Percentiles rank a stretch among this genome's conserved stretches.
These are phyloP conservation scores for Chelonoidis abingdonii DNA, from an alignment of 2,113 vertebrate genomes.

Conservation along the genomic window DNA sequence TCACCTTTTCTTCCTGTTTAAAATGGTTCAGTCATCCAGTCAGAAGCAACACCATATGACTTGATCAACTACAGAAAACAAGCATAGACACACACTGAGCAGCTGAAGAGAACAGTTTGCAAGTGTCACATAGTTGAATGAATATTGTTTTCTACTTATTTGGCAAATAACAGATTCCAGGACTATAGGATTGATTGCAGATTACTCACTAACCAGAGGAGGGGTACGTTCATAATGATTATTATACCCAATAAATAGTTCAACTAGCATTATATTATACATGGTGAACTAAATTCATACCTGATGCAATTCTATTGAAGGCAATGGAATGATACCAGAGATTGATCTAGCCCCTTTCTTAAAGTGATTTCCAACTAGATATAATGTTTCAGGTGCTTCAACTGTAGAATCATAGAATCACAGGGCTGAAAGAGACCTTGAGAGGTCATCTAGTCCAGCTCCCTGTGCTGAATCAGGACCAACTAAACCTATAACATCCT, in stretches of 20 bases:
- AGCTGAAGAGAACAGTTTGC: background rate
- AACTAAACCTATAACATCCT: no score
- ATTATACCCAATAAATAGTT: background rate
- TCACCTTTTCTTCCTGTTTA: background rate
- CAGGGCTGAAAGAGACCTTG: no score
- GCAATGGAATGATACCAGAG: fast-evolving
- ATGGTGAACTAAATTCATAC: fast-evolving
- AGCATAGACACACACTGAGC: fast-evolving
- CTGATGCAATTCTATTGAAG: background rate
- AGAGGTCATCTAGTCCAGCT: no score
- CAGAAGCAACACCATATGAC: background rate
- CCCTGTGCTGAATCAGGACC: no score
- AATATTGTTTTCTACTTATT: background rate
- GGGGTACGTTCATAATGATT: no score
- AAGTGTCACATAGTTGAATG: background rate
- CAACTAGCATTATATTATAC: background rate
- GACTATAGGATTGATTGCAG: background rate
- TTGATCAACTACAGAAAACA: background rate
- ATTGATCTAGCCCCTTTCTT: background rate
- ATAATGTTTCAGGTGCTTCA: background rate
- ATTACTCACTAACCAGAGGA: background rate
- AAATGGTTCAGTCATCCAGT: background rate
- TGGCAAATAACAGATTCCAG: background rate
- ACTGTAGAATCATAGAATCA: no score
- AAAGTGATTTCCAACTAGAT: background rate